A percentile compares a stretch with the other conserved stretches of the same genome.
Conservation (phyloP, 1,140 invertebrate species). For the Eufriesea mexicana region DNA sequence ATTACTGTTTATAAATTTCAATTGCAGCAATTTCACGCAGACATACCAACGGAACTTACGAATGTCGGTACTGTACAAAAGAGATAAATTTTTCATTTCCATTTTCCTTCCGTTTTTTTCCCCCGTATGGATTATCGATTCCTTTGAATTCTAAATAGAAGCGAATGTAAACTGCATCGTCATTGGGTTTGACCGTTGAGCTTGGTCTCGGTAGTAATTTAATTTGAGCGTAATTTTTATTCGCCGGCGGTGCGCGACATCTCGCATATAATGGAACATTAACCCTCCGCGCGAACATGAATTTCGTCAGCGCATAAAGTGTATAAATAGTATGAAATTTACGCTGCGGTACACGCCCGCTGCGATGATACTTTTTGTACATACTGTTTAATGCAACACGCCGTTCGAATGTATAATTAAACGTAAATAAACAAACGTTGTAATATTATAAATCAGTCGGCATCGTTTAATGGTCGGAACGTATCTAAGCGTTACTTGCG, state of each 20-base stretch:
- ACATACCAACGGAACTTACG: no score
- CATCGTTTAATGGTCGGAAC: background rate
- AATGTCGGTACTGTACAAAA: no score
- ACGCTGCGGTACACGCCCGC: background rate
- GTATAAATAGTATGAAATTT: constrained; percentile 20
- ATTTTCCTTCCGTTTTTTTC: background rate
- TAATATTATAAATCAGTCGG: background rate
- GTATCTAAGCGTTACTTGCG: background rate
- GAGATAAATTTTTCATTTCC: background rate
- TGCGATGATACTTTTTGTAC: background rate
- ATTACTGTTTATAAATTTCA: no score
- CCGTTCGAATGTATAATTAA: background rate
- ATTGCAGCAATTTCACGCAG: no score
- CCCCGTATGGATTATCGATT: background rate
- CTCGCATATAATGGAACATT: constrained; percentile 22
- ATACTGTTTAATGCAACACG: background rate
- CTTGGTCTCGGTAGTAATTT: background rate
- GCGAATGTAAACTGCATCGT: background rate
- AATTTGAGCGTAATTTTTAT: constrained; percentile 5
- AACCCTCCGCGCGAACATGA: constrained; percentile 1
- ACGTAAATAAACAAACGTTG: background rate
- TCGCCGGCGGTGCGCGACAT: constrained; percentile 12
- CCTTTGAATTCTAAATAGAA: background rate
- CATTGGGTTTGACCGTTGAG: background rate
- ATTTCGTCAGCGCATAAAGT: constrained; percentile 9